These are phyloP conservation scores for Sitta carolinensis DNA, from an alignment of 2,797 vertebrate species.

Conservation along the genomic window DNA sequence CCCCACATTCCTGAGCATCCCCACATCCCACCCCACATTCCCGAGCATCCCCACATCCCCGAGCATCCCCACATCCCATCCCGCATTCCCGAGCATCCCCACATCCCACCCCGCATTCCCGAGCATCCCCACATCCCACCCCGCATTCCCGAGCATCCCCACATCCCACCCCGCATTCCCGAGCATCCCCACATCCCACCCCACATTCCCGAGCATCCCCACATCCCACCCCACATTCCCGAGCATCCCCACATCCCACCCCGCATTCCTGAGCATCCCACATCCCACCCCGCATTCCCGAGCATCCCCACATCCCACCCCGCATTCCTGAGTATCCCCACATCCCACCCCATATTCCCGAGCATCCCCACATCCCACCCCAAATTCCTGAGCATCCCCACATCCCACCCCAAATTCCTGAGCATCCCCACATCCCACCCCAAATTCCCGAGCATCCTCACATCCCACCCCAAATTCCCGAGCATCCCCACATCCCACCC, in stretches of 20 bases:
- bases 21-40: neutral
- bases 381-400: neutral
- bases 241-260: neutral
- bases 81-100: no score
- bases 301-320: no score
- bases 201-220: neutral
- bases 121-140: no score
- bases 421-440: neutral
- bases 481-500: no score
- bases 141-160: neutral
- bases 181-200: neutral
- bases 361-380: neutral
- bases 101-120: no score
- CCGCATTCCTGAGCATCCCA: no score
- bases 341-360: neutral
- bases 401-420: neutral
- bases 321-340: neutral
- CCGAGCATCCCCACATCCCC: neutral
- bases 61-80: no score
- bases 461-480: no score
- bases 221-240: neutral
- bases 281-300: no score
- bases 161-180: neutral
- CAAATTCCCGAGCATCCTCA: no score
- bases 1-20: neutral